These are phyloP conservation scores for Stegodyphus dumicola DNA, from an alignment of 1,140 invertebrate genomes.

Conservation along the genomic window DNA sequence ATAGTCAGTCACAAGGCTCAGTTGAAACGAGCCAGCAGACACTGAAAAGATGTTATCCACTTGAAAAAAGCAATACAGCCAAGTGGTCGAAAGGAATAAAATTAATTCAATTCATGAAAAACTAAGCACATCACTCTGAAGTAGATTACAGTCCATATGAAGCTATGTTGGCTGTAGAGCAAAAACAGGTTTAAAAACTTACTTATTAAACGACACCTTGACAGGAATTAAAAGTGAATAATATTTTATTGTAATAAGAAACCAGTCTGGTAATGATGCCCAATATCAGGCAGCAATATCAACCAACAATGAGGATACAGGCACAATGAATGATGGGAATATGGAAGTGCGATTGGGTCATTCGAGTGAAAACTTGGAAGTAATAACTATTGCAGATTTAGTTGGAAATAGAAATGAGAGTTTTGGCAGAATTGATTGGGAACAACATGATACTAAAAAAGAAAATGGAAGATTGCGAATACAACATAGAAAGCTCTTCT, in stretches of 20 bases:
- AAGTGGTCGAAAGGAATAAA: too few species aligned
- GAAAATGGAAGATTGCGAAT: background rate
- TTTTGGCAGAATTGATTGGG: background rate
- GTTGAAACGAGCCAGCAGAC: too few species aligned
- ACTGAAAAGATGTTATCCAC: too few species aligned
- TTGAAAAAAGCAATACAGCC: too few species aligned
- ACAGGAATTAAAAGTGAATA: background rate
- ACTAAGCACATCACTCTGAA: slow-evolving; percentile 35
- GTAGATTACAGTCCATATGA: slow-evolving; percentile 59
- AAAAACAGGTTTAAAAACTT: slow-evolving; percentile 12
- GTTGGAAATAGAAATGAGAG: background rate
- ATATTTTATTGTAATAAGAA: slow-evolving; percentile 1
- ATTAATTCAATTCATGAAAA: slow-evolving; percentile 3
- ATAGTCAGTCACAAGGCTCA: too few species aligned
- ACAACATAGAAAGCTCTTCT: background rate
- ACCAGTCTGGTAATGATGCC: slow-evolving; percentile 13
- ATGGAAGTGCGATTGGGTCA: slow-evolving; percentile 11
- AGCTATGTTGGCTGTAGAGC: slow-evolving; percentile 57
- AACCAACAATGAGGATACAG: background rate
- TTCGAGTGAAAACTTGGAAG: background rate
- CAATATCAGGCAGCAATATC: slow-evolving; percentile 26
- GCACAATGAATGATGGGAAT: slow-evolving; percentile 2
- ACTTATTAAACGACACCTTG: background rate
- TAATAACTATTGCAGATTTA: background rate
- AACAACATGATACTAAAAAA: background rate